Base-by-base conservation (phyloP, 2,797 vertebrate species). In the Acrocephalus scirpaceus region DNA sequence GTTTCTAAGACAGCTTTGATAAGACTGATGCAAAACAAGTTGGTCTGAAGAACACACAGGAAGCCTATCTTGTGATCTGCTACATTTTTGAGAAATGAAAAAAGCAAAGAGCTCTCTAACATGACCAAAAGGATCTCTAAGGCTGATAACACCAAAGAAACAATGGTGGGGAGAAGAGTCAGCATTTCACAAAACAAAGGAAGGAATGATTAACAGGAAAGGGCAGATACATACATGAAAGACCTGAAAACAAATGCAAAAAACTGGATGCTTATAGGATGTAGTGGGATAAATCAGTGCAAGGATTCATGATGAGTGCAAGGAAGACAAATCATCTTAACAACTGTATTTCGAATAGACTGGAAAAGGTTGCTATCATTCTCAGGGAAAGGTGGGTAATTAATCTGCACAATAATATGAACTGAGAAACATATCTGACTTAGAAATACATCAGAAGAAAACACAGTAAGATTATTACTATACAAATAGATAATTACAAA, bases 301-400 rank as follows among this genome's bases (percentile, higher is more conserved):
- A 83, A 57, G 44, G 51, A 77, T 62, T 94, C 81, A 45, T 17
- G 56, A 74, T 40, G 78, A 93, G 86, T 32, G 57, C 58, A 88
- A 91, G 82, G 45, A 88, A 77, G 85, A 93, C 51, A 85, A 90
- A 96, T 94, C 72, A 77, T 89, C 65, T 66, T 91, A 96, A 89
- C 82, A 90, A 93, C 23, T 62, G 21, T 83, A 58, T 80, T 95
- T 86, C 73, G 70, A 90, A 86, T 29, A 81, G 76, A 50, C 22
- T 94, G 54, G 58, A 58, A 88, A 58, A 81, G 5, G 40, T 80
- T 81, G 51, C 70, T 58, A 42, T 80, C 62, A 30, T 90, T 93
- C 44, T 86, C 32, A 85, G 32, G 82, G 44, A 91, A 67, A 34
- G 76, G 54, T 0, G 1, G 5, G 44, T 66, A 92, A 80, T 84